Evolutionary conservation across 2,113 vertebrate genomes (phyloP).

Genomic region (Stercorarius parasiticus): DNA sequence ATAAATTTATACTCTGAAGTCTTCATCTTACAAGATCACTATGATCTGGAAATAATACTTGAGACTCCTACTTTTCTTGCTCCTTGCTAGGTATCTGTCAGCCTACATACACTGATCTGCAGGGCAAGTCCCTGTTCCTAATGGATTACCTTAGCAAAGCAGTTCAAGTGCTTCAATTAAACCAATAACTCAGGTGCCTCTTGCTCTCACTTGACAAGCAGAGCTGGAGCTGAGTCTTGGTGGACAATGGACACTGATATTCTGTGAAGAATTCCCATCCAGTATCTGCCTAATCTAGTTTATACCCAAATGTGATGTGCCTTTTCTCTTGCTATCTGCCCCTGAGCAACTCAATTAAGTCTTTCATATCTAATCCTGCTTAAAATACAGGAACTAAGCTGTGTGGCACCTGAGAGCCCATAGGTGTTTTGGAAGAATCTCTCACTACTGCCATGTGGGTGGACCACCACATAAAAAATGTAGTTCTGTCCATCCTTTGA

Average conservation of each 20-base stretch:
- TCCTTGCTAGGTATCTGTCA: neutral
- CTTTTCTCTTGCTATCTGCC: neutral
- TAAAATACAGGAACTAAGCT: neutral
- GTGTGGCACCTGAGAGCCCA: neutral
- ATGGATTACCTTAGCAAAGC: neutral
- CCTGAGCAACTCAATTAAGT: neutral
- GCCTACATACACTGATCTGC: neutral
- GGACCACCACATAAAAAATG: neutral
- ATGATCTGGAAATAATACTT: neutral
- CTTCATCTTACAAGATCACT: neutral
- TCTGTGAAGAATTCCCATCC: neutral
- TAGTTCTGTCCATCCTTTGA: neutral
- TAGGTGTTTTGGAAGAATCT: neutral
- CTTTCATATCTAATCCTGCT: neutral
- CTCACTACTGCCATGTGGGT: fast-evolving
- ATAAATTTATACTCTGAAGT: neutral
- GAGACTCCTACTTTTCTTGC: neutral
- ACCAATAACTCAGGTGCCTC: neutral
- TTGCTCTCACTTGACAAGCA: neutral
- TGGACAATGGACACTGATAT: neutral
- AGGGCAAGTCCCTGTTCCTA: neutral
- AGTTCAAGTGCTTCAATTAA: neutral
- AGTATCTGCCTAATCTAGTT: neutral
- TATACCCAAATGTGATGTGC: neutral
- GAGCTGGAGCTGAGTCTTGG: neutral